Conservation (phyloP, 30 jellyfish, hydroid and myxozoan genomes). For the Aurelia sp. region DNA sequence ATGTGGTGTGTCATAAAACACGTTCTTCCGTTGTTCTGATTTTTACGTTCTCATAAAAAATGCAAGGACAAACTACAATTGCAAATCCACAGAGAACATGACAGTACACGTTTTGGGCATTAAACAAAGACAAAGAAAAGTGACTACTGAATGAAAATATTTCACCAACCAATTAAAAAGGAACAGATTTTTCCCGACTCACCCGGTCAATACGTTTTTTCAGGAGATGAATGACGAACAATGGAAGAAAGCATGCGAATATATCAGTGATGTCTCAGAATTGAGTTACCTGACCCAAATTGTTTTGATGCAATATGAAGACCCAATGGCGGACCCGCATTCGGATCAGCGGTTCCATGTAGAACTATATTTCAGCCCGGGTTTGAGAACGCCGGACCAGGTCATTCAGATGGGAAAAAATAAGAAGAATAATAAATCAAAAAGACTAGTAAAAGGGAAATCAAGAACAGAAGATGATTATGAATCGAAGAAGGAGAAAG, state of each 20-base stretch:
- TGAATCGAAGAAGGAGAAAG: constrained; percentile 5
- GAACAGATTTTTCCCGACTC: too few relatives aligned
- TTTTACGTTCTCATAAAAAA: too few relatives aligned
- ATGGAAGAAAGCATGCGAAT: constrained; percentile 84
- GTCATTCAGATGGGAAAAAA: constrained; percentile 39
- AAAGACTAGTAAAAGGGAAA: constrained; percentile 9
- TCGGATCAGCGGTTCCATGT: constrained; percentile 94
- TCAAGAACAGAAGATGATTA: constrained; percentile 60
- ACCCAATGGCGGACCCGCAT: constrained; percentile 94
- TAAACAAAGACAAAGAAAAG: too few relatives aligned
- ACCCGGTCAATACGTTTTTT: not conserved
- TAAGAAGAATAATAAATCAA: constrained; percentile 13
- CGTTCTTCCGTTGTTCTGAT: too few relatives aligned
- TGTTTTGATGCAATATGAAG: constrained; percentile 99
- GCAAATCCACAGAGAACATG: too few relatives aligned
- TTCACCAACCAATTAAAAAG: too few relatives aligned
- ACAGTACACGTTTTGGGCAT: too few relatives aligned
- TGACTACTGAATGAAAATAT: too few relatives aligned
- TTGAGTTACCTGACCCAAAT: constrained; percentile 94
- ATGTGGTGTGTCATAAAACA: too few relatives aligned
- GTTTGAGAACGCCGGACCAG: constrained; percentile 86
- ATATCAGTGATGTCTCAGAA: constrained; percentile 76
- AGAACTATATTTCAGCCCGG: constrained; percentile 97
- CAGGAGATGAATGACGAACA: constrained; percentile 82
- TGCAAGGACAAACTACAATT: too few relatives aligned